phyloP scores from a whole-genome alignment of 37 sponge, comb jelly and placozoan species.

The Axinella damicornis region DNA sequence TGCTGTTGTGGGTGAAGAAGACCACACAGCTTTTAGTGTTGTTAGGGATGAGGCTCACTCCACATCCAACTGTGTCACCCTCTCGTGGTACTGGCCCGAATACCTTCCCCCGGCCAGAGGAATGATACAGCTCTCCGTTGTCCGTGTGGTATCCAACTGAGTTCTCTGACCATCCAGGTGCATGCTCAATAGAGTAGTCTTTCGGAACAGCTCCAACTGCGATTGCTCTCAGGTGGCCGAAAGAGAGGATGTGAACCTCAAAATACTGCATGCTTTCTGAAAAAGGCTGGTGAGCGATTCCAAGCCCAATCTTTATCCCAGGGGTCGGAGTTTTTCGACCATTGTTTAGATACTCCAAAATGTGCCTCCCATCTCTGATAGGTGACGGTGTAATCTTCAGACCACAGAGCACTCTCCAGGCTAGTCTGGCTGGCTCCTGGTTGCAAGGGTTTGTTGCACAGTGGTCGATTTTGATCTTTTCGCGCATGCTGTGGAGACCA shows the following conservation, averaged over 20 bases:
- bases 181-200: conserved; percentile 38
- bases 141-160: conserved; percentile 76
- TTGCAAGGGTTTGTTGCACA: background rate
- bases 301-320: conserved; percentile 16
- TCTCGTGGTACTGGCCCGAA: conserved; percentile 58
- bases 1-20: conserved; percentile 79
- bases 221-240: conserved; percentile 33
- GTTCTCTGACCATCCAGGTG: conserved; percentile 35
- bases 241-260: conserved; percentile 48
- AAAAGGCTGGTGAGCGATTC: conserved; percentile 34
- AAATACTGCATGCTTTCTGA: conserved; percentile 62
- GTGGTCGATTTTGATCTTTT: conserved; percentile 50
- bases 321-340: conserved; percentile 1
- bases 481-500: conserved; percentile 46
- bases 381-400: conserved; percentile 9
- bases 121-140: conserved; percentile 55
- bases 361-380: background rate
- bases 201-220: conserved; percentile 60
- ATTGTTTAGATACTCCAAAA: conserved; percentile 5
- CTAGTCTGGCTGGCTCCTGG: background rate
- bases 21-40: conserved; percentile 45
- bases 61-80: conserved; percentile 72
- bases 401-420: conserved; percentile 66
- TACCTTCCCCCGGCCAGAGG: conserved; percentile 33
- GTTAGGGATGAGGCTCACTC: conserved; percentile 20